Evolutionary conservation across 1,140 invertebrate species (phyloP), one percentile per base, ranked within the genome.

Genomic region (Nasonia giraulti): DNA sequence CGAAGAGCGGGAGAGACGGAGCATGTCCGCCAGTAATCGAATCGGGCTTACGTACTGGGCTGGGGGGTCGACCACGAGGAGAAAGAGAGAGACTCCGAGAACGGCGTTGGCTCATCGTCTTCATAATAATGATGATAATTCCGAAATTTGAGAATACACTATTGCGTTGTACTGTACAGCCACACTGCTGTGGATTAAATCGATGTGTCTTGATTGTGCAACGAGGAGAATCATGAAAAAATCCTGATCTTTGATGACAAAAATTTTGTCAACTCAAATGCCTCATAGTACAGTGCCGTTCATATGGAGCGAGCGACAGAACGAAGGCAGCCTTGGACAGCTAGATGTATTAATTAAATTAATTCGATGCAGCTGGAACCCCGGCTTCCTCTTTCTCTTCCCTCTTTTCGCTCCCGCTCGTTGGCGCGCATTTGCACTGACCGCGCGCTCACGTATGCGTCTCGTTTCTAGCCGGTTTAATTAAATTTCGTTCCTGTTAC

Each of bases 271-370:
- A 8, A 44, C 40, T 1, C 40, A 44, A 7, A 44, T 80, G 2
- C 33, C 33, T 37, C 3, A 37, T 0, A 6, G 33, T 37, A 37
- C 3, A 37, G 4, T 37, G 33, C 33, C 33, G 33, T 5, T 4
- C 0, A 37, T 37, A 3, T 37, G 33, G 3, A 6, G 33, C 33
- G 1, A 37, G 5, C 33, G 33, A 37, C 3, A 37, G 1, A 37
- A 37, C 33, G 33, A 37, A 37, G 33, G 33, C 33, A 37, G 33
- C 33, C 84, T 89, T 87, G 87, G 90, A 91, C 90, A 90, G 89
- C 87, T 73, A 85, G 88, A 90, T 90, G 90, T 91, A n/a, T n/a
- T 91, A 91, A 91, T 91, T 90, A 91, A 91, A 92, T 91, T 91
- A 91, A 91, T 92, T 91, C 90, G 89, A 91, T 90, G 89, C 88